Base-by-base conservation (phyloP, 1,140 invertebrate genomes). In the Aethina tumida region DNA sequence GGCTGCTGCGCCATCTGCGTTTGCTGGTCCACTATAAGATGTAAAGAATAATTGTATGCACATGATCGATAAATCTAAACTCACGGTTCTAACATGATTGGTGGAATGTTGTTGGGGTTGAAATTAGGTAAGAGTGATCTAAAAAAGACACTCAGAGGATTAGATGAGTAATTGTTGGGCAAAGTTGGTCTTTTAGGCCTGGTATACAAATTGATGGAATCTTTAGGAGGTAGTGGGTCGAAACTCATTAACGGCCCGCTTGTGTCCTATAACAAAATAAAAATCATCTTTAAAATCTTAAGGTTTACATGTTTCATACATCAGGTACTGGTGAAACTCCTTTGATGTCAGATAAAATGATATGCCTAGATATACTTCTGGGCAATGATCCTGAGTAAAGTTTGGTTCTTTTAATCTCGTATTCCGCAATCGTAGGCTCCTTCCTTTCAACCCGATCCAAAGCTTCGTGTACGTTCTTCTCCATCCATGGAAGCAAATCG, bases 321-420 rank as follows among this genome's bases (percentile, higher is more conserved):
- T 69, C 63, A 20, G 70, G 67, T 33, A 75, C 47, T 18, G 66
- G 63, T 14, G 73, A 63, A 16, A 81, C 69, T 49, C 84, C 80
- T 56, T 83, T 84, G 17, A 84, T 71, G 52, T 88, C 86, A 0
- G 83, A 84, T 2, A 92, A 60, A 26, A 91, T 68, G 28, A 92
- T 77, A 58, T 92, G 85, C 17, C 87, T 64, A 14, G 79, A 66
- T 45, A 91, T 77, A 57, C 80, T 85, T 20, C 72, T 60, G 2
- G 86, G 86, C 10, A 81, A 68, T 34, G 58, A 59, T 5, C 73
- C 75, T 46, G 71, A 69, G 60, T 81, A 87, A 27, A 78, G 55
- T 41, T 65, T 63, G 4, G 61, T 56, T 27, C 82, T 62, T 59
- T 81, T 81, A 22, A 63, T 57, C 53, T 71, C 66, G 56, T 68